Conservation (phyloP, 1,140 invertebrate genomes). For the Aphidius gifuensis region DNA sequence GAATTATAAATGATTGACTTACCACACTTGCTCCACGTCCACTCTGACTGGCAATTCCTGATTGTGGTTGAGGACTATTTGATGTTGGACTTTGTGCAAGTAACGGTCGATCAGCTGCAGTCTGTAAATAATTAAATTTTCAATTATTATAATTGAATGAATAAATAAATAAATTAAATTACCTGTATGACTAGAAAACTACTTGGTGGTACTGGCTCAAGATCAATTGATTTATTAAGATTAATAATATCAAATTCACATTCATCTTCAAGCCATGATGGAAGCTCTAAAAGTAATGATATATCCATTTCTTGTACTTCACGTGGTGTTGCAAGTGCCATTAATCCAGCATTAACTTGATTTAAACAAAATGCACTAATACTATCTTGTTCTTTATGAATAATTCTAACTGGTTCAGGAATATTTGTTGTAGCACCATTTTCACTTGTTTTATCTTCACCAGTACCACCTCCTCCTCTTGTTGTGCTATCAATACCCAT, state of each 20-base stretch:
- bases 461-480: constrained; percentile 40
- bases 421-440: constrained; percentile 53
- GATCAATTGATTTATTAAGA: constrained; percentile 73
- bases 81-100: constrained; percentile 53
- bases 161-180: constrained; percentile 10
- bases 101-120: constrained; percentile 70
- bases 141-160: not conserved
- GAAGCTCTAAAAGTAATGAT: constrained; percentile 79
- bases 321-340: constrained; percentile 90
- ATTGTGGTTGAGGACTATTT: constrained; percentile 63
- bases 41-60: constrained; percentile 73
- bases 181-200: constrained; percentile 91
- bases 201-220: constrained; percentile 65
- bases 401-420: constrained; percentile 86
- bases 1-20: constrained; percentile 49
- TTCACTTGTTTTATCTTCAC: constrained; percentile 50
- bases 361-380: constrained; percentile 97
- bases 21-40: constrained; percentile 86
- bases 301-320: constrained; percentile 99
- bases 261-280: constrained; percentile 91
- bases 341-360: constrained; percentile 75
- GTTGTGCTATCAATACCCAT: constrained; percentile 40
- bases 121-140: constrained; percentile 31
- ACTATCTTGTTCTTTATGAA: constrained; percentile 98
- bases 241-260: constrained; percentile 93